Evolutionary conservation across 1,140 invertebrate species (phyloP), one percentile per base, ranked within the genome.

Genomic region (Drosophila nikananu): DNA sequence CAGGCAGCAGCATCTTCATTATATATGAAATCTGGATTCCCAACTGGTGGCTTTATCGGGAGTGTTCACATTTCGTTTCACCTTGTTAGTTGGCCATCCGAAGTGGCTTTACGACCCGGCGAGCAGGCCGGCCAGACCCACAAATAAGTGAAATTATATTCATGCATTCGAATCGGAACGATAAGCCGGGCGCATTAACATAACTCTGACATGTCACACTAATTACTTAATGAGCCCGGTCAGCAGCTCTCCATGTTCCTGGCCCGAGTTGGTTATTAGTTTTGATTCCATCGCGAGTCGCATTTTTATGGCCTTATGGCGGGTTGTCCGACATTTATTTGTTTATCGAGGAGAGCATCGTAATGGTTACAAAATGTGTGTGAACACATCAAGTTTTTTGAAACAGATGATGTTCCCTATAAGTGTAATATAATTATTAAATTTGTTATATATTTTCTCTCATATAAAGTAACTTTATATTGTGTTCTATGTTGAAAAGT

Each of bases 171-270:
- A 83, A 83, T 73, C 68, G 57, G 58, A 12, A 61, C 77, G 71
- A 71, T 73, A 77, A 76, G 74, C 52, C 48, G 32, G 59, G 48
- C 49, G 61, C 83, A 90, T 92, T 90, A 92, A 92, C 90, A 92
- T 92, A 92, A 92, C 90, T 92, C 63, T 86, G 86, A 78, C 86
- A 91, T 92, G 91, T 92, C 91, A 91, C 91, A 92, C 91, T 92
- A 92, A 92, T 92, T 92, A 92, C 91, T 90, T 92, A 92, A 92
- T 92, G 91, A 92, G 75, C 77, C 83, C 78, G 65, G 75, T 42
- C 76, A 72, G 76, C 58, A 44, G 44, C 49, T 59, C 44, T 35
- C 15, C 27, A 41, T 46, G 58, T 25, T 61, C 59, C 48, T 27
- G 32, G 5, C 63, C 48, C 12, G 25, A 57, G n/a, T 35, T 72